Percentiles rank a stretch among this genome's conserved stretches.
These are phyloP conservation scores for Ernsta delagoae DNA, from an alignment of 2,888 invertebrate species.

Conservation along the genomic window DNA sequence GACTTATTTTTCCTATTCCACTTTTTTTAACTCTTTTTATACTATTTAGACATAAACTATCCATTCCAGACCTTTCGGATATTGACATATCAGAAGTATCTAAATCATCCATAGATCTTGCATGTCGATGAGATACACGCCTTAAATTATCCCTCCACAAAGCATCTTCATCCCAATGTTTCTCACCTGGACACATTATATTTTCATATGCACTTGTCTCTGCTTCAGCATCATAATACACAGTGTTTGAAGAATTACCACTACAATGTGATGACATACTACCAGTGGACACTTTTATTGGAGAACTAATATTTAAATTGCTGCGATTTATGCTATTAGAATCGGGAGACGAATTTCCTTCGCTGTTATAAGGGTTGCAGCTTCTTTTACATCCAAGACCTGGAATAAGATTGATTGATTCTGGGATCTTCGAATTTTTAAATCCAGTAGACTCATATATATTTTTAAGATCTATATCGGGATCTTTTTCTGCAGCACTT, in stretches of 20 bases:
- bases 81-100: constrained; percentile 74
- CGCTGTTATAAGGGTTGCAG: constrained; percentile 54
- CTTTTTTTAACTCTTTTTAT: constrained; percentile 74
- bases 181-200: constrained; percentile 85
- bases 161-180: constrained; percentile 93
- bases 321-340: constrained; percentile 50
- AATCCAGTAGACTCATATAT: constrained; percentile 89
- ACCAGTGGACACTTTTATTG: constrained; percentile 69
- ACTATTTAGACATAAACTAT: constrained; percentile 68
- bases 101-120: constrained; percentile 92
- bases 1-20: constrained; percentile 78
- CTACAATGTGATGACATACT: constrained; percentile 81
- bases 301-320: constrained; percentile 54
- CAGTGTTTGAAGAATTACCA: constrained; percentile 78
- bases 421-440: constrained; percentile 84
- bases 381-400: constrained; percentile 79
- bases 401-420: constrained; percentile 77
- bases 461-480: constrained; percentile 88
- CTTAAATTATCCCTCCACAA: constrained; percentile 92
- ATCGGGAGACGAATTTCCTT: constrained; percentile 59
- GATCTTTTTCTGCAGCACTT: constrained; percentile 87
- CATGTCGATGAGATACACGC: constrained; percentile 91
- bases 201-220: constrained; percentile 77
- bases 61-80: constrained; percentile 57
- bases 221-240: constrained; percentile 78